Evolutionary conservation across 1,140 invertebrate genomes (phyloP).

Genomic region (Trachymyrmex septentrionalis): DNA sequence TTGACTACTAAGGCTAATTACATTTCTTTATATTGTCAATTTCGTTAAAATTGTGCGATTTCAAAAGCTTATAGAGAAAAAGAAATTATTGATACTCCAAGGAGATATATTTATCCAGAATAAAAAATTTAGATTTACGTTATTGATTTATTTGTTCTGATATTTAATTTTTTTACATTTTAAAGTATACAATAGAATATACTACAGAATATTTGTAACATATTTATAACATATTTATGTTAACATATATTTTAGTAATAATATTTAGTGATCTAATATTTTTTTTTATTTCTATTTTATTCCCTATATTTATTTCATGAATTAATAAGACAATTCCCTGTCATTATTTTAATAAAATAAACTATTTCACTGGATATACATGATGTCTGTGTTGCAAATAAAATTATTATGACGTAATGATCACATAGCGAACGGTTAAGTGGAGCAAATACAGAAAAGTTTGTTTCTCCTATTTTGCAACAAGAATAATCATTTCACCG

Average conservation of each 20-base stretch:
- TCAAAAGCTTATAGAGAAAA: not conserved
- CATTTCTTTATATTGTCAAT: conserved; percentile 17
- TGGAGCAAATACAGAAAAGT: conserved; percentile 6
- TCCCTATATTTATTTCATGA: not conserved
- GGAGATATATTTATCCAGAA: not conserved
- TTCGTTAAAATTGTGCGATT: not conserved
- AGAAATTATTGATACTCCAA: not conserved
- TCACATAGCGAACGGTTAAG: not conserved
- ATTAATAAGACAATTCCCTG: not conserved
- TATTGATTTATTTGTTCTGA: not conserved
- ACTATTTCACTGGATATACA: not conserved
- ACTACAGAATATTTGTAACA: not conserved
- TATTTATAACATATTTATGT: not conserved
- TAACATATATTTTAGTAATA: not conserved
- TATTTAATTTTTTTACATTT: not conserved
- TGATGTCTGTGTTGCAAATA: not conserved
- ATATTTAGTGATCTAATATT: not conserved
- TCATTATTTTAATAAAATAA: not conserved
- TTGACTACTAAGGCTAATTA: conserved; percentile 26
- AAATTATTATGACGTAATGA: not conserved
- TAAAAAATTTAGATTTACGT: not conserved
- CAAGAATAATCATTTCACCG: conserved; percentile 9
- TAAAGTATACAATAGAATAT: not conserved
- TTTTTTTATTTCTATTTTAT: not conserved
- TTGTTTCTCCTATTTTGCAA: conserved; percentile 18